Base-by-base conservation (phyloP, 2,888 invertebrate genomes). In the Noctua janthe region DNA sequence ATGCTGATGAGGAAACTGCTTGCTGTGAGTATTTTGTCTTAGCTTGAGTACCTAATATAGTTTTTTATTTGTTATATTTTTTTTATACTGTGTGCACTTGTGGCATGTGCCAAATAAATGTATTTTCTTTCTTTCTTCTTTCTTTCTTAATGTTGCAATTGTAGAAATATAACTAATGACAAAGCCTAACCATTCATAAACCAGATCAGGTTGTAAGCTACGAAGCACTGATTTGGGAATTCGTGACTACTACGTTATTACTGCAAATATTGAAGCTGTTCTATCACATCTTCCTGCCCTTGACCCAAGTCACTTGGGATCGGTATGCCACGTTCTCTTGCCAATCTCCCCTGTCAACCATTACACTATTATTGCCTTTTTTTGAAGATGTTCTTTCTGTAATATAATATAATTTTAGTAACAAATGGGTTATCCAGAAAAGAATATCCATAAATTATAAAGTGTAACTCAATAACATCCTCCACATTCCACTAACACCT, bases 1-100 rank as follows among this genome's bases (percentile, higher is more conserved):
- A 98, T 70, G 98, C 99, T 74, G 99, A 99, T 93, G 99, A 99
- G 94, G 98, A 98, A 92, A 97, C 97, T 13, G 98, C 98, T 84
- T 99, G 99, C 94, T 99, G 99, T 99, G 95, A 98, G 98, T 98
- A 62, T 51, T 59, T 15, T 51, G 3, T 0, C 39, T 13, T 20
- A 7, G 29, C 15, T 62, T 29, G 29, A 62, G 13, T 13, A 49
- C 13, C 13, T 49, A 39, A 29, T 29, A 29, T 29, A 29, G 29
- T 29, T 29, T 29, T 29, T 29, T 29, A 29, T 29, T 29, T 29
- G 29, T 29, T 29, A 29, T 29, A 29, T 29, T 29, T 29, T 29
- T 29, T 29, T 29, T 29, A 29, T 29, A 29, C 29, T 29, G 29
- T 29, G 29, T 29, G 29, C 29, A 29, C 29, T 29, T 29, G 29